Evolutionary conservation across 2,888 invertebrate genomes (phyloP), one percentile per base, ranked within the genome.

Genomic region (Neoitamus cyanurus): DNA sequence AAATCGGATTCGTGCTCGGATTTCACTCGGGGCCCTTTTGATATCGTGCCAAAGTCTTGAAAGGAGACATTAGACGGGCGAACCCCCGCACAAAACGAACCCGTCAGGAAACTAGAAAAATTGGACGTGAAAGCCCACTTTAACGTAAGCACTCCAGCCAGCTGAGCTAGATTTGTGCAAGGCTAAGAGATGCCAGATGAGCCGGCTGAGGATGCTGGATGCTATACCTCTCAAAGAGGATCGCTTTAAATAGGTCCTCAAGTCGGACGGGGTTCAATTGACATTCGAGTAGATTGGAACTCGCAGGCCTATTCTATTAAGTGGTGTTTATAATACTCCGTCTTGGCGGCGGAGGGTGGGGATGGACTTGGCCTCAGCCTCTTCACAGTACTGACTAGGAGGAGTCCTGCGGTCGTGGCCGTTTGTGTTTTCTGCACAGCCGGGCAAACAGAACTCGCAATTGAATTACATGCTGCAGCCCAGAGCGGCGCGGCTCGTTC

Each of bases 91-190:
- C 70, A 70, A 70, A 28, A 15, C 70, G 30, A n/a, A 7, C 9
- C 70, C 25, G 70, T 70, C 34, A 34, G 34, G 30, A 70, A 34
- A 31, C 70, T 70, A 70, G 70, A 70, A 70, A 70, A 70, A 70
- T 70, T 34, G 11, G 25, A 70, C 30, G 70, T 70, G 34, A 25
- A 70, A 58, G 58, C 58, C 20, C 58, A 58, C 58, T 58, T 58
- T 25, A 58, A 7, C 9, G 25, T 58, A 58, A 25, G 25, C 6
- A 58, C 15, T 58, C 58, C 58, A 15, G 20, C 20, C 58, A 20
- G 20, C 58, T 58, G 58, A 48, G 48, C 48, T 48, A 48, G 20
- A 48, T 48, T 15, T 15, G 6, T 15, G 7, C 20, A 15, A 7
- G 6, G 15, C n/a, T 46, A 46, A 46, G 2, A 46, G 46, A 46